Conservation (phyloP, 1,140 invertebrate species). For the Tigriopus japonicus region DNA sequence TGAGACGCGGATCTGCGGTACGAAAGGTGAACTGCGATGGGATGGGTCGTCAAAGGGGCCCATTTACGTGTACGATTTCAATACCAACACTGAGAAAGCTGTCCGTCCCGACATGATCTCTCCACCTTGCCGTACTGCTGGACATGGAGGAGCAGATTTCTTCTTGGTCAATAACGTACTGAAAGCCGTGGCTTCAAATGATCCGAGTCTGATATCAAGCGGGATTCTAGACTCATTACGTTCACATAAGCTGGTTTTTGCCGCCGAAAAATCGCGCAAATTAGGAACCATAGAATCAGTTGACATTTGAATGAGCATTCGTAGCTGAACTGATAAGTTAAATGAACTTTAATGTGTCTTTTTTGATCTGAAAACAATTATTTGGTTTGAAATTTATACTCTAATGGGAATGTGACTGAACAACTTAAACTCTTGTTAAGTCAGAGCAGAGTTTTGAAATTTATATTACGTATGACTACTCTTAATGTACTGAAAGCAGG, state of each 20-base stretch:
- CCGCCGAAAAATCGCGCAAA: background rate
- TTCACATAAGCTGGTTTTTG: slow-evolving; percentile 2
- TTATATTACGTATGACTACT: too few relatives aligned
- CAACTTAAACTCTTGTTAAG: too few relatives aligned
- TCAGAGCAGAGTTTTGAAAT: too few relatives aligned
- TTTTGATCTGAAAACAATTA: too few relatives aligned
- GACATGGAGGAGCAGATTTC: slow-evolving; percentile 10
- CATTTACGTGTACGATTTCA: slow-evolving; percentile 5
- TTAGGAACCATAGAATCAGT: background rate
- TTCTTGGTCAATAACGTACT: slow-evolving; percentile 2
- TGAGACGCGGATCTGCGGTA: slow-evolving; percentile 1
- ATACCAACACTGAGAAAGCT: background rate
- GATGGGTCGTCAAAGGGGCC: background rate
- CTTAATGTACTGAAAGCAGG: too few relatives aligned
- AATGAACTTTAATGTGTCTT: too few relatives aligned
- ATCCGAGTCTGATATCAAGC: background rate
- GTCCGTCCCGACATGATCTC: background rate
- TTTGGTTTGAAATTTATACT: too few relatives aligned
- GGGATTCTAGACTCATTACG: background rate
- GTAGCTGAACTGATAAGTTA: too few relatives aligned
- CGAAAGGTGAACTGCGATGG: slow-evolving; percentile 4
- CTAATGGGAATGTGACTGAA: too few relatives aligned
- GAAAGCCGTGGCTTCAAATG: slow-evolving; percentile 4
- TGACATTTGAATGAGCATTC: background rate
- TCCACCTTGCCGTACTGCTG: background rate